Percentiles rank a stretch among this genome's conserved stretches.
These are phyloP conservation scores for Odontophorus gujanensis DNA, from an alignment of 2,113 vertebrate species.

Conservation along the genomic window DNA sequence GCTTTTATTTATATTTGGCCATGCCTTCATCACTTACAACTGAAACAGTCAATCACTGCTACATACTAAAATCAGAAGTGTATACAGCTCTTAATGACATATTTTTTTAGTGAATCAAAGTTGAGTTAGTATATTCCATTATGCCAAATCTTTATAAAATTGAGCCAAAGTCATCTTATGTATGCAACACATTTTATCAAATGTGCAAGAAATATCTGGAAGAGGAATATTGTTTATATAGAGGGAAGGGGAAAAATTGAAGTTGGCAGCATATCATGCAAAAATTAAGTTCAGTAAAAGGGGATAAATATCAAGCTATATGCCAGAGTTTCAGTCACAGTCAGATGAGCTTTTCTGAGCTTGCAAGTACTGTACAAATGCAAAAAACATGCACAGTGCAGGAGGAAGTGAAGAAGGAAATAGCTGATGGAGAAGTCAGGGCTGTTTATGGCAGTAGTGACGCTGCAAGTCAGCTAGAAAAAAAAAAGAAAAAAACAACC, in stretches of 20 bases:
- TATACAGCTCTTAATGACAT: constrained; percentile 46
- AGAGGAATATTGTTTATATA: constrained; percentile 58
- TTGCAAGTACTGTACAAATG: constrained; percentile 62
- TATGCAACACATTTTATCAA: constrained; percentile 69
- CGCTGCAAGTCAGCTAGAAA: constrained; percentile 59
- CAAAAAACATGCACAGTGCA: constrained; percentile 49
- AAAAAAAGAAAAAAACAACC: constrained; percentile 36
- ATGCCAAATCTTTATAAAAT: constrained; percentile 51
- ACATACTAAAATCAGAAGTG: constrained; percentile 26
- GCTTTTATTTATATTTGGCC: constrained; percentile 59
- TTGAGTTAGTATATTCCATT: constrained; percentile 13
- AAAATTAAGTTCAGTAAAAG: constrained; percentile 58
- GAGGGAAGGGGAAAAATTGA: constrained; percentile 31
- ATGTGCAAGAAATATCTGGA: constrained; percentile 70
- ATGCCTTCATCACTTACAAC: constrained; percentile 42
- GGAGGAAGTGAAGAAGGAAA: constrained; percentile 70
- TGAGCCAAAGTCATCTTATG: constrained; percentile 55
- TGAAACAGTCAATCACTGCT: constrained; percentile 38
- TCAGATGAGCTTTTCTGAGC: constrained; percentile 68
- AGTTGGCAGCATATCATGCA: constrained; percentile 29
- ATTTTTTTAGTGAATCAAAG: constrained; percentile 48
- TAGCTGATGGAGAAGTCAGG: constrained; percentile 64
- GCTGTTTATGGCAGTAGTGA: constrained; percentile 67
- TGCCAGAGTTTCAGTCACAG: constrained; percentile 67
- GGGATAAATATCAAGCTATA: neutral